Conservation (phyloP, 2,888 invertebrate species). For the Megalurothrips usitatus region DNA sequence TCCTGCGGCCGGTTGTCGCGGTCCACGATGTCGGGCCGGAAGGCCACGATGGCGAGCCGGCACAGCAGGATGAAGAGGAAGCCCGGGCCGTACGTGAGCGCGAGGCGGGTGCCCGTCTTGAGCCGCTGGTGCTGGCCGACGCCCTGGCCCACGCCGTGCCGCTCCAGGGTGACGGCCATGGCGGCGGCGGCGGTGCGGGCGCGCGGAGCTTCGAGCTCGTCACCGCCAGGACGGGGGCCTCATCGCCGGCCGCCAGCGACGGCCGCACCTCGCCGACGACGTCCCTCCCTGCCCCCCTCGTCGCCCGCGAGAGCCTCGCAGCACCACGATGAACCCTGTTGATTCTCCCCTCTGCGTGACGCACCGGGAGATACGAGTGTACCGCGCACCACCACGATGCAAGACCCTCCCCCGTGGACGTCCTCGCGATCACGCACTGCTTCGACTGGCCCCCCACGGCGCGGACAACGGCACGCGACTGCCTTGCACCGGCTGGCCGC, state of each 20-base stretch:
- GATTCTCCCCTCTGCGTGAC: too few relatives aligned
- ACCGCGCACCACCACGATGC: too few relatives aligned
- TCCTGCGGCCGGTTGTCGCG: constrained; percentile 57
- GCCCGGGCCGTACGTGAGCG: constrained; percentile 61
- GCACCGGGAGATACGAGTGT: too few relatives aligned
- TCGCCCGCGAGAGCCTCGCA: too few relatives aligned
- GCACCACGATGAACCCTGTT: too few relatives aligned
- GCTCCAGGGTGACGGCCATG: not conserved
- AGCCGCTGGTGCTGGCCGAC: not conserved
- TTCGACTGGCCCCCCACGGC: too few relatives aligned
- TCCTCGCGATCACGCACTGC: too few relatives aligned
- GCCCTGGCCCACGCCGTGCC: not conserved
- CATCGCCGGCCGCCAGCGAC: not conserved
- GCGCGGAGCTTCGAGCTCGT: too few relatives aligned
- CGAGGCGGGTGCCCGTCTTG: constrained; percentile 52
- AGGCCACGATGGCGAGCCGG: constrained; percentile 58
- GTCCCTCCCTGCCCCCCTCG: not conserved
- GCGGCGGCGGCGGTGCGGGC: not conserved
- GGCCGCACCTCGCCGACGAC: not conserved
- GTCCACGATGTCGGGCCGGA: constrained; percentile 70
- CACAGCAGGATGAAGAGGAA: constrained; percentile 60
- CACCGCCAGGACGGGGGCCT: not conserved
- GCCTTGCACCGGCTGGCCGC: too few relatives aligned
- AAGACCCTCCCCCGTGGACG: too few relatives aligned
- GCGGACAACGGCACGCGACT: too few relatives aligned